Evolutionary conservation across 2,797 vertebrate genomes (phyloP).

Genomic region (Cryptoprocta ferox): DNA sequence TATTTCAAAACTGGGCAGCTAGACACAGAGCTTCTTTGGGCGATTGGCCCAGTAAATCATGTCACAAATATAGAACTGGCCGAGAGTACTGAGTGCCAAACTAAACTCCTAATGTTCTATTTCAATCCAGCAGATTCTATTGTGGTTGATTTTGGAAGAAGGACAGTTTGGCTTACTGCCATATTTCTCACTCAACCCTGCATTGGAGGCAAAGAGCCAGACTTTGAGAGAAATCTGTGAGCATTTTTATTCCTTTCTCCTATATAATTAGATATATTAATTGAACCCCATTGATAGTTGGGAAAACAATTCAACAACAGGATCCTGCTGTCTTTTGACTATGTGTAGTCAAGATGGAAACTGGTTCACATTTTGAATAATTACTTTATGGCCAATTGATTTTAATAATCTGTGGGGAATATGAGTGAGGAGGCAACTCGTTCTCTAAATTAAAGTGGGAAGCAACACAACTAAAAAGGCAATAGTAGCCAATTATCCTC

Average conservation of each 20-base stretch:
- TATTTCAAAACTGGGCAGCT: conserved; percentile 68
- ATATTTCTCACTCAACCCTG: conserved; percentile 55
- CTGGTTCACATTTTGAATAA: conserved; percentile 1
- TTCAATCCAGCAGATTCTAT: conserved; percentile 70
- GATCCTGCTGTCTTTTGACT: neutral
- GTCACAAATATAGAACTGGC: conserved; percentile 70
- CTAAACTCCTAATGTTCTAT: conserved; percentile 68
- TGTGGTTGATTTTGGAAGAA: conserved; percentile 73
- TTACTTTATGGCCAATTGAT: neutral
- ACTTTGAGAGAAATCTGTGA: conserved; percentile 56
- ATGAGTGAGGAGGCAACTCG: neutral
- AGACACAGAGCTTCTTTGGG: conserved; percentile 65
- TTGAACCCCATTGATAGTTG: conserved; percentile 5
- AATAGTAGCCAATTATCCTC: neutral
- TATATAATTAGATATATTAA: conserved; percentile 63
- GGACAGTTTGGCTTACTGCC: conserved; percentile 49
- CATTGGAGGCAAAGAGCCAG: conserved; percentile 47
- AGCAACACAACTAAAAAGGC: neutral
- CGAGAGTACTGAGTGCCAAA: conserved; percentile 62
- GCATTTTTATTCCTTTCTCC: conserved; percentile 40
- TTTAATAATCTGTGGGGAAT: neutral
- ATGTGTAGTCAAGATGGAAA: neutral
- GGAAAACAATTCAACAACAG: conserved; percentile 13
- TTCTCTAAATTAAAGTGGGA: neutral
- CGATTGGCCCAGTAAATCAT: conserved; percentile 69